These are phyloP conservation scores for Troilus luridus DNA, from an alignment of 2,888 invertebrate species.

Conservation along the genomic window DNA sequence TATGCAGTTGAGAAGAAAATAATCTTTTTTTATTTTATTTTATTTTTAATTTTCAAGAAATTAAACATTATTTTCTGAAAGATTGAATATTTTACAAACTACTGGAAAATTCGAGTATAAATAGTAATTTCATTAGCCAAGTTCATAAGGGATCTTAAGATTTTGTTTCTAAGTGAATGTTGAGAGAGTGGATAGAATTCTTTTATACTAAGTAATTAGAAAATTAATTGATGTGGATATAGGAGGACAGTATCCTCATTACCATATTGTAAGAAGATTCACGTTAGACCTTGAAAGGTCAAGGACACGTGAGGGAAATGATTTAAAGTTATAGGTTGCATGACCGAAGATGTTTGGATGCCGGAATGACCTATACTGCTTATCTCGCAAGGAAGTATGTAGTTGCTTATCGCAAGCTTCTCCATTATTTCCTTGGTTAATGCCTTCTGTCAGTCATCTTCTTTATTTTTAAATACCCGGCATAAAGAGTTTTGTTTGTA, in stretches of 20 bases:
- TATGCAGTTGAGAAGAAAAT: too few relatives aligned
- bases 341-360: constrained; percentile 7
- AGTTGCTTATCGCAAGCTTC: not conserved
- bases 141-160: too few relatives aligned
- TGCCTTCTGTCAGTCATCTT: not conserved
- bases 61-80: too few relatives aligned
- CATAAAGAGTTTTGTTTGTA: not conserved
- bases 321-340: not conserved
- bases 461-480: not conserved
- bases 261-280: not conserved
- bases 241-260: not conserved
- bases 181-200: too few relatives aligned
- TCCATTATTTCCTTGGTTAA: not conserved
- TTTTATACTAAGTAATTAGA: too few relatives aligned
- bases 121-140: too few relatives aligned
- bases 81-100: too few relatives aligned
- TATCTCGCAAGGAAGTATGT: not conserved
- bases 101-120: too few relatives aligned
- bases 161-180: too few relatives aligned
- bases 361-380: not conserved
- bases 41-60: too few relatives aligned
- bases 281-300: constrained; percentile 4
- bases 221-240: not conserved
- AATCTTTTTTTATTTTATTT: too few relatives aligned
- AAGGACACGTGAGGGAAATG: not conserved